Conservation (phyloP, 2,888 invertebrate species). For the Volucella zonaria region DNA sequence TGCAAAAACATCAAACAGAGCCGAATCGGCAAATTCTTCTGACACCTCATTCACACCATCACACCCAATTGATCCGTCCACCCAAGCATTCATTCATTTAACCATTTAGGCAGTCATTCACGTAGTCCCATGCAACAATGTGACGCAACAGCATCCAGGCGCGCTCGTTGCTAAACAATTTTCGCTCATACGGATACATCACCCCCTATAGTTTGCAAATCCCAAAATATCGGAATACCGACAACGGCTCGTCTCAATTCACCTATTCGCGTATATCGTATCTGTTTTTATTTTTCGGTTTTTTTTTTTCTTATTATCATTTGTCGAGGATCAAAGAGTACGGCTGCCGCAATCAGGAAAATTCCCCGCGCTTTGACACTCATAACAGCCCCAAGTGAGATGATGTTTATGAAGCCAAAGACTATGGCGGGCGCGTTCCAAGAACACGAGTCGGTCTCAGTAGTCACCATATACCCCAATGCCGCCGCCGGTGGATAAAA, state of each 20-base stretch:
- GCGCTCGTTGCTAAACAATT: conserved; percentile 29
- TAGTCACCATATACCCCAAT: not conserved
- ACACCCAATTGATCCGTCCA: conserved; percentile 72
- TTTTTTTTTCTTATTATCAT: too few species aligned
- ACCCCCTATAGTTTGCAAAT: conserved; percentile 50
- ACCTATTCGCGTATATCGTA: conserved; percentile 45
- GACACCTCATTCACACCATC: conserved; percentile 72
- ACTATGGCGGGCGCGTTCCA: conserved; percentile 39
- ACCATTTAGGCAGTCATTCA: conserved; percentile 57
- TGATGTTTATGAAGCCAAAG: conserved; percentile 63
- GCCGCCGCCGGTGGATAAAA: too few species aligned
- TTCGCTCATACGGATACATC: conserved; percentile 11
- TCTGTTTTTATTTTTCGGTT: conserved; percentile 42
- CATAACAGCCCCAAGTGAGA: conserved; percentile 42
- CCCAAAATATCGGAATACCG: not conserved
- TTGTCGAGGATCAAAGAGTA: conserved; percentile 59
- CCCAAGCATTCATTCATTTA: conserved; percentile 67
- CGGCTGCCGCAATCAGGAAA: conserved; percentile 54
- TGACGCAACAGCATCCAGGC: conserved; percentile 34
- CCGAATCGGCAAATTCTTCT: conserved; percentile 60
- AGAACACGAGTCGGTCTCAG: conserved; percentile 35
- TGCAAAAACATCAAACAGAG: conserved; percentile 58
- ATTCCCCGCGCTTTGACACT: conserved; percentile 64
- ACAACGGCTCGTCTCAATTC: conserved; percentile 61
- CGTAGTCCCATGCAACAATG: conserved; percentile 37